Percentiles rank a stretch among this genome's conserved stretches.
These are phyloP conservation scores for Aradophagus sp. DNA, from an alignment of 1,140 invertebrate genomes.

Conservation along the genomic window DNA sequence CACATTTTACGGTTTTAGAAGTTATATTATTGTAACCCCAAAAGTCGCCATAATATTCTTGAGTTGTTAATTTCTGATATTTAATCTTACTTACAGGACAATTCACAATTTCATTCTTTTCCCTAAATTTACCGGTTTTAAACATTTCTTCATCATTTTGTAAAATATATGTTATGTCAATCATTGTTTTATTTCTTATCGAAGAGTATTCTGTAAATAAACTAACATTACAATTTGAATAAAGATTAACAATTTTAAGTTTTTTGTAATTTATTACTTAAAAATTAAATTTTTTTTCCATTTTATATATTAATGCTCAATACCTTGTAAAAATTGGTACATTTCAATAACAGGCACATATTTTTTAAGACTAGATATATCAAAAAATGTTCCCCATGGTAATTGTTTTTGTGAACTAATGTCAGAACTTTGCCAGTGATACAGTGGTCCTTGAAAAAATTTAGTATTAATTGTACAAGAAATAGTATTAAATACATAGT, in stretches of 20 bases:
- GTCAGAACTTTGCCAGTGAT: slow-evolving; percentile 88
- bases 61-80: slow-evolving; percentile 72
- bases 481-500: not conserved
- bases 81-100: slow-evolving; percentile 73
- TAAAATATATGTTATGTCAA: slow-evolving; percentile 87
- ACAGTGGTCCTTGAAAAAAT: slow-evolving; percentile 75
- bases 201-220: slow-evolving; percentile 61
- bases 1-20: slow-evolving; percentile 81
- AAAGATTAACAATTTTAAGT: too few relatives aligned
- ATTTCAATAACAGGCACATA: slow-evolving; percentile 93
- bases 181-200: slow-evolving; percentile 71
- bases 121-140: slow-evolving; percentile 84
- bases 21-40: slow-evolving; percentile 79
- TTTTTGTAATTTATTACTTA: too few relatives aligned
- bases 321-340: slow-evolving; percentile 84
- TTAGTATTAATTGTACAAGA: not conserved
- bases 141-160: slow-evolving; percentile 92
- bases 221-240: slow-evolving; percentile 1
- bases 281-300: too few relatives aligned
- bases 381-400: slow-evolving; percentile 91
- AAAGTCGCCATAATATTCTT: slow-evolving; percentile 74
- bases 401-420: slow-evolving; percentile 74
- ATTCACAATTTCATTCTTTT: slow-evolving; percentile 83
- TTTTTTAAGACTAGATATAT: slow-evolving; percentile 84
- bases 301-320: too few relatives aligned